phyloP scores from a whole-genome alignment of 2,888 invertebrate genomes.

The Hypomecis atomaria region DNA sequence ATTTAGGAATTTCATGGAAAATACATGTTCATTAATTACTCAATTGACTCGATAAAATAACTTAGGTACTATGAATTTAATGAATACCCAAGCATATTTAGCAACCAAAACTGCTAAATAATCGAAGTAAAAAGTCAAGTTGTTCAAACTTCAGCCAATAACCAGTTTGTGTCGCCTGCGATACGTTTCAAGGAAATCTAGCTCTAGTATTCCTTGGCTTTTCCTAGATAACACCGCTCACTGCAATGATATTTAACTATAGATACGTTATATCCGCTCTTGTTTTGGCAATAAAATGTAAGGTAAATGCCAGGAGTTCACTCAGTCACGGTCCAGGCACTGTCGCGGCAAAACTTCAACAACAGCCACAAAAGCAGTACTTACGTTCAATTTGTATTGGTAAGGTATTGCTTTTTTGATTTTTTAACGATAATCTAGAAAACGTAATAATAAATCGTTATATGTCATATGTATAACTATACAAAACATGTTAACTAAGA shows the following conservation, averaged over 20 bases:
- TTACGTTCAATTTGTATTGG: too few relatives aligned
- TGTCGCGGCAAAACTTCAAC: too few relatives aligned
- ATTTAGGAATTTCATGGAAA: not conserved
- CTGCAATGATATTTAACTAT: slow-evolving; percentile 4
- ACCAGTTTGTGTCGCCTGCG: slow-evolving; percentile 12
- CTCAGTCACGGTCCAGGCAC: too few relatives aligned
- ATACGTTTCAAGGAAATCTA: slow-evolving; percentile 27
- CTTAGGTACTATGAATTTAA: not conserved
- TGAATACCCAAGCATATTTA: not conserved
- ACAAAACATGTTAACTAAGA: too few relatives aligned
- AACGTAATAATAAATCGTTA: too few relatives aligned
- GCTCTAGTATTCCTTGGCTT: slow-evolving; percentile 20
- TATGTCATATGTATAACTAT: too few relatives aligned
- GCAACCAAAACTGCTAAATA: not conserved
- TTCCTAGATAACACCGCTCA: slow-evolving; percentile 15
- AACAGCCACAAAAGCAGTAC: too few relatives aligned
- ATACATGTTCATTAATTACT: not conserved
- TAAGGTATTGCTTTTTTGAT: too few relatives aligned
- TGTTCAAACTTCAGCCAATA: slow-evolving; percentile 8
- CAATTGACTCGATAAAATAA: not conserved
- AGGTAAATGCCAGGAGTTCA: too few relatives aligned
- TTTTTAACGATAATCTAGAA: too few relatives aligned
- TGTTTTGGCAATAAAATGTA: too few relatives aligned
- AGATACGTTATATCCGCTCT: too few relatives aligned
- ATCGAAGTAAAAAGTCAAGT: slow-evolving; percentile 7